A percentile compares a stretch with the other conserved stretches of the same genome.
Conservation (phyloP, 1,140 invertebrate genomes). For the Drosophila truncata region DNA sequence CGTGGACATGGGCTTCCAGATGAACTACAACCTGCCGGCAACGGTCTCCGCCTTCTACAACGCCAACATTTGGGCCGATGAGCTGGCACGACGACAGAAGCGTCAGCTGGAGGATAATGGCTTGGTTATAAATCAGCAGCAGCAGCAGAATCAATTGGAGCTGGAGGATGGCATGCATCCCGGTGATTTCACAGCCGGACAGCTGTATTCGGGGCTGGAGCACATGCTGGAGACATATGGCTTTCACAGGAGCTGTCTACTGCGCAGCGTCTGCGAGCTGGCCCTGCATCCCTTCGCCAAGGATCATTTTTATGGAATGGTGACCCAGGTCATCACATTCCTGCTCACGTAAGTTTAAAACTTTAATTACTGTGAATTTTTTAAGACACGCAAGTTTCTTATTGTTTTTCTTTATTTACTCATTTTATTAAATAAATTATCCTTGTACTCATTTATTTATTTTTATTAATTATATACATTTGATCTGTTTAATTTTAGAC, state of each 20-base stretch:
- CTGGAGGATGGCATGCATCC: constrained; percentile 49
- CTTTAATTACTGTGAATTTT: not conserved
- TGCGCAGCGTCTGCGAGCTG: constrained; percentile 77
- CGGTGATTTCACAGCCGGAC: constrained; percentile 75
- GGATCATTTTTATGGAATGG: constrained; percentile 58
- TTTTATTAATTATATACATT: not conserved
- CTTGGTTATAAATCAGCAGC: not conserved
- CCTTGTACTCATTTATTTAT: too few relatives aligned
- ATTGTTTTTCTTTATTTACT: not conserved
- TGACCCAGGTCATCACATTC: constrained; percentile 69
- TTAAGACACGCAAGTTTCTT: not conserved
- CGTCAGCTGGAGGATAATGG: constrained; percentile 34
- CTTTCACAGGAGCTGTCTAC: constrained; percentile 71
- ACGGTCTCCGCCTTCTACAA: constrained; percentile 65
- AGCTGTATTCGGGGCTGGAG: constrained; percentile 70
- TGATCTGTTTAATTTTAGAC: constrained; percentile 39
- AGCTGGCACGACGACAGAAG: constrained; percentile 43
- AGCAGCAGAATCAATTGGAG: not conserved
- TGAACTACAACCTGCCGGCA: constrained; percentile 75
- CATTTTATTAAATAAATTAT: too few relatives aligned
- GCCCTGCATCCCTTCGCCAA: constrained; percentile 76
- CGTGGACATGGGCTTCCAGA: constrained; percentile 73
- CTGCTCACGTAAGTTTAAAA: constrained; percentile 73
- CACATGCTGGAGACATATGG: constrained; percentile 59
- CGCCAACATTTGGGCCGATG: constrained; percentile 64